Conservation (phyloP, 2,797 vertebrate genomes). For the Triplophysa bombifrons region DNA sequence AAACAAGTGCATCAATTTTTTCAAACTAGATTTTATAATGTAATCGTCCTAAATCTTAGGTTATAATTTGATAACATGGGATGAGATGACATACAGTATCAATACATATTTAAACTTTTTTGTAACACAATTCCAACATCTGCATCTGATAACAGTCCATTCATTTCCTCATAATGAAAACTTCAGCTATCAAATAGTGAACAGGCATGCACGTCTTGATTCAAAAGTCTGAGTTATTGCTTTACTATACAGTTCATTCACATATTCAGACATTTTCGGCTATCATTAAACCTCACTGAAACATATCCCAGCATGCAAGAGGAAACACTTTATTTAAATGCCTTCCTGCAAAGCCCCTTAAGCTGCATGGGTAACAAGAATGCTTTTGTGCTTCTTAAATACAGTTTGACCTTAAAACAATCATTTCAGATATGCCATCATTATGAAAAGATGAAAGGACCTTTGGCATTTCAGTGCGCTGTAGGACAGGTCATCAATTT, state of each 20-base stretch:
- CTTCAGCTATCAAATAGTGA: constrained; percentile 21
- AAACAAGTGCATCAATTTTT: background rate
- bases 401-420: constrained; percentile 29
- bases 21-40: no score
- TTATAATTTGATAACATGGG: no score
- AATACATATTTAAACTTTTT: no score
- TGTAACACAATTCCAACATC: constrained; percentile 9
- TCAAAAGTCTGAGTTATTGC: constrained; percentile 20
- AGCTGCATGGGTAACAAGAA: background rate
- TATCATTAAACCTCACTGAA: constrained; percentile 1
- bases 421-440: background rate
- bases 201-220: background rate
- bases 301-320: constrained; percentile 27
- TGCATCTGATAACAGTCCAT: constrained; percentile 33
- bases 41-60: no score
- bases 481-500: background rate
- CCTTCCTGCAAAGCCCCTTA: constrained; percentile 22
- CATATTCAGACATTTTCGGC: constrained; percentile 16
- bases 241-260: background rate
- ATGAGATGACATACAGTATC: no score
- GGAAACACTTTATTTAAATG: constrained; percentile 17
- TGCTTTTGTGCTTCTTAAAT: constrained; percentile 37
- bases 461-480: background rate
- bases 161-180: constrained; percentile 2
- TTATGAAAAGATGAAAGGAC: constrained; percentile 11